phyloP scores from a whole-genome alignment of 2,888 invertebrate species.

The Rutpela maculata region DNA sequence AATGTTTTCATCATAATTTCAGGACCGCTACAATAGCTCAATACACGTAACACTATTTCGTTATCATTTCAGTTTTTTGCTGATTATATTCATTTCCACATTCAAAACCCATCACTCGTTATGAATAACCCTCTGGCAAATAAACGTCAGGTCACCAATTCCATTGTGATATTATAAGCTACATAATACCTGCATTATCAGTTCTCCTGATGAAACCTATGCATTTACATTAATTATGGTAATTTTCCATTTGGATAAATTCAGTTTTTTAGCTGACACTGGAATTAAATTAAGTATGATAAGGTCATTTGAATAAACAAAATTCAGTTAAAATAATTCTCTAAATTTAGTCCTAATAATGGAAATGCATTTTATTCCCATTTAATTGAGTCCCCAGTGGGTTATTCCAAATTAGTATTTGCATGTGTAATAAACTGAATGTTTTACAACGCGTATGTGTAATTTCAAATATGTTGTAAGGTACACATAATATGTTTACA shows the following conservation, averaged over 20 bases:
- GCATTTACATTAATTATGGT: slow-evolving; percentile 2
- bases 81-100: neutral
- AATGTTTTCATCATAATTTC: neutral
- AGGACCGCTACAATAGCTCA: too few relatives aligned
- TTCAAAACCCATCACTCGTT: neutral
- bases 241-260: slow-evolving; percentile 7
- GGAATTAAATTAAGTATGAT: neutral
- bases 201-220: neutral
- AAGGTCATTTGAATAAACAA: neutral
- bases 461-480: too few relatives aligned
- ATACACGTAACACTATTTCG: too few relatives aligned
- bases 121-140: neutral
- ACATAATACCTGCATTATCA: neutral
- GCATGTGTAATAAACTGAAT: slow-evolving; percentile 5
- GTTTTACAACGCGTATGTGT: too few relatives aligned
- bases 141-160: neutral
- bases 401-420: neutral
- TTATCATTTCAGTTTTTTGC: too few relatives aligned
- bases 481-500: too few relatives aligned
- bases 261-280: neutral
- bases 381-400: neutral
- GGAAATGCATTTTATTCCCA: neutral
- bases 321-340: neutral
- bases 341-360: slow-evolving; percentile 1
- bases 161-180: slow-evolving; percentile 5